Percentiles rank a stretch among this genome's conserved stretches.
Evolutionary conservation across 1,140 invertebrate species (phyloP).

Genomic region (Mya arenaria): DNA sequence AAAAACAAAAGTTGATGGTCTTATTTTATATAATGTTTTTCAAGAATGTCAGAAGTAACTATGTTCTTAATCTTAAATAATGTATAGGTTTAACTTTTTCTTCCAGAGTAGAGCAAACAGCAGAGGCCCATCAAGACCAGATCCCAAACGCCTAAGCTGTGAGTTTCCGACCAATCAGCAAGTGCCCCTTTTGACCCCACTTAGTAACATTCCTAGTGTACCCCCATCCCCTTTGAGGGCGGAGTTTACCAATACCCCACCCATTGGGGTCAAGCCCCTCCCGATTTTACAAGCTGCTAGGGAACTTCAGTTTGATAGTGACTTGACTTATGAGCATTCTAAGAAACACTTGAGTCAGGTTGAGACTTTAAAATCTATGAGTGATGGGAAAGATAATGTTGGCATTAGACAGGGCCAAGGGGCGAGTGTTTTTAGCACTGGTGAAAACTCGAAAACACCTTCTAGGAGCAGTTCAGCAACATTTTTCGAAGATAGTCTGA

Average conservation of each 20-base stretch:
- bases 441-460: background rate
- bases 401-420: background rate
- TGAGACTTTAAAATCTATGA: background rate
- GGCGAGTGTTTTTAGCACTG: background rate
- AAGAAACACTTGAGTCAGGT: conserved; percentile 1
- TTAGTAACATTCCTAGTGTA: conserved; percentile 48
- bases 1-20: too few relatives aligned
- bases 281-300: conserved; percentile 60
- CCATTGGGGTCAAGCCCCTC: conserved; percentile 61
- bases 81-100: too few relatives aligned
- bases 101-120: conserved; percentile 51
- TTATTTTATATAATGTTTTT: too few relatives aligned
- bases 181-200: conserved; percentile 36
- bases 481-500: background rate
- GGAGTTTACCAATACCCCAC: conserved; percentile 72
- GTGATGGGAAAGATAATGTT: background rate
- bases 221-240: conserved; percentile 69
- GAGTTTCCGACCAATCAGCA: conserved; percentile 13
- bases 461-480: background rate
- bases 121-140: conserved; percentile 18
- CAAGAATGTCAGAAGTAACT: too few relatives aligned
- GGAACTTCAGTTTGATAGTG: conserved; percentile 61
- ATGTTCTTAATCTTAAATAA: too few relatives aligned
- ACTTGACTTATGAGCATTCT: conserved; percentile 1
- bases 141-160: conserved; percentile 55